Evolutionary conservation across 2,113 vertebrate genomes (phyloP).

Genomic region (Heptranchias perlo): DNA sequence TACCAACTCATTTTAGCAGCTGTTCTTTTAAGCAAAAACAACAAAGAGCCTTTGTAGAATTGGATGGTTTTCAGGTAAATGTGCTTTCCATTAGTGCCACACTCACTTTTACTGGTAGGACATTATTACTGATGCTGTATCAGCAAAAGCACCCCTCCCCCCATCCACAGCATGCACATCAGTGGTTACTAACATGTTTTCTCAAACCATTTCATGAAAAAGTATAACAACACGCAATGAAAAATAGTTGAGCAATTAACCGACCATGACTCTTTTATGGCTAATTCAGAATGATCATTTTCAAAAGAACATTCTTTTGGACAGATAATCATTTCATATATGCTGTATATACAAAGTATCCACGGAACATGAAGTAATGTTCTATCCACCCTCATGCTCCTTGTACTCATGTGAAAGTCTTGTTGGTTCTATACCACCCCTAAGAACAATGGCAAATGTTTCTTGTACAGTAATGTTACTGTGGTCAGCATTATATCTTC

Average conservation of each 20-base stretch:
- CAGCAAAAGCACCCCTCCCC: background rate
- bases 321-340: background rate
- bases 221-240: background rate
- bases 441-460: background rate
- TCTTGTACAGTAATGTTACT: background rate
- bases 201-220: background rate
- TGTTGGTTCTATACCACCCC: background rate
- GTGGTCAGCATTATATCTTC: background rate
- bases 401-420: background rate
- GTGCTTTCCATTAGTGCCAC: background rate
- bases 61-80: background rate
- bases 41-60: constrained; percentile 31
- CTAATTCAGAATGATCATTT: background rate
- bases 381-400: background rate
- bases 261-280: background rate
- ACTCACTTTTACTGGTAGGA: background rate
- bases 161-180: background rate
- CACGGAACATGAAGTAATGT: background rate
- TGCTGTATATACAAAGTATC: background rate
- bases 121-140: background rate
- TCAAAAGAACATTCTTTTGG: background rate
- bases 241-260: background rate
- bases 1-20: constrained; percentile 24
- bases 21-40: background rate
- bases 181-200: background rate